Evolutionary conservation across 2,113 vertebrate genomes (phyloP).

Genomic region (Nycticorax nycticorax): DNA sequence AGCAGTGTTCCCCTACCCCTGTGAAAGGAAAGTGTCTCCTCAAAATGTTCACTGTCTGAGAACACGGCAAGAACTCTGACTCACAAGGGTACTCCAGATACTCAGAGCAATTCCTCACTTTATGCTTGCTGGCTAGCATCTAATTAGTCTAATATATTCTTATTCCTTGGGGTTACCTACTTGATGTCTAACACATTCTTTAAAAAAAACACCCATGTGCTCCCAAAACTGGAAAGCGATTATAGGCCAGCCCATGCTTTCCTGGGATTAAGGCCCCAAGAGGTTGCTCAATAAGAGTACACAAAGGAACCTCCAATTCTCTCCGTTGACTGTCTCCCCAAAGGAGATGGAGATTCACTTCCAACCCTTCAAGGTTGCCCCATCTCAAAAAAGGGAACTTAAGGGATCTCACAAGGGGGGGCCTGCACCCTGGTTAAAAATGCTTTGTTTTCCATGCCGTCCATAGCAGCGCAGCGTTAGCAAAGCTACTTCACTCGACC

Average conservation of each 20-base stretch:
- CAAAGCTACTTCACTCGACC: not conserved
- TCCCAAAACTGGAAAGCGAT: not conserved
- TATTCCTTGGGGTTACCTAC: not conserved
- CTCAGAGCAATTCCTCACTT: not conserved
- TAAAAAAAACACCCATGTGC: not conserved
- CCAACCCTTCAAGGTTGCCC: not conserved
- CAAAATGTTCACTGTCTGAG: not conserved
- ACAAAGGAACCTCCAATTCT: not conserved
- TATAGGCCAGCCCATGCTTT: not conserved
- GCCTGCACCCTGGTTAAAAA: not conserved
- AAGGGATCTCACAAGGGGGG: not conserved
- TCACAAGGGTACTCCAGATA: not conserved
- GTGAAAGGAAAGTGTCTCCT: not conserved
- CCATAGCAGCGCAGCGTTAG: not conserved
- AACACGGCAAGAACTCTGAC: not conserved
- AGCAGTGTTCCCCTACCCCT: not conserved
- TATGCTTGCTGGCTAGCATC: not conserved
- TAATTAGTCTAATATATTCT: constrained; percentile 8
- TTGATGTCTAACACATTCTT: not conserved
- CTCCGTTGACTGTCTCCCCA: not conserved
- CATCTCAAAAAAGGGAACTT: not conserved
- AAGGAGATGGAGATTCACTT: not conserved
- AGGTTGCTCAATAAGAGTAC: not conserved
- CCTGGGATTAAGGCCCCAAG: not conserved
- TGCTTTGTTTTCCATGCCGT: not conserved